Conservation (phyloP, 30 jellyfish, hydroid and myxozoan species). For the Cassiopea xamachana region DNA sequence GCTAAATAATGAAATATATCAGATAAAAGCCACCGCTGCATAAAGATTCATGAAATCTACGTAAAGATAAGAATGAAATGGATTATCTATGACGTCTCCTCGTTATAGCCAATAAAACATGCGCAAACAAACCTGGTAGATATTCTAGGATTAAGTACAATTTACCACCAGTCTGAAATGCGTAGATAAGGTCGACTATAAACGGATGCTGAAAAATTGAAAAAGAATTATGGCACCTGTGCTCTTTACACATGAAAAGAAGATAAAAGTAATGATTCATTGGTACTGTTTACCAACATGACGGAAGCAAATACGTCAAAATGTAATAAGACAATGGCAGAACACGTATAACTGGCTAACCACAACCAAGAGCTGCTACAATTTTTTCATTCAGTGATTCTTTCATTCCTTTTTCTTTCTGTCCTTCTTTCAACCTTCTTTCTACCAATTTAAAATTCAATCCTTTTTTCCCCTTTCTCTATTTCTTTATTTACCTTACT, state of each 20-base stretch:
- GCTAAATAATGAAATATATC: too few species aligned
- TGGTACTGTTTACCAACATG: not conserved
- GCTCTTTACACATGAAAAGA: not conserved
- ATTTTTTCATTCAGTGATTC: too few species aligned
- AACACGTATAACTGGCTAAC: too few species aligned
- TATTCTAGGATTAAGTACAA: slow-evolving; percentile 94
- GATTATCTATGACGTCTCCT: not conserved
- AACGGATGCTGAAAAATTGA: slow-evolving; percentile 90
- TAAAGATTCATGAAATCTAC: not conserved
- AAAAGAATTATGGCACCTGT: not conserved
- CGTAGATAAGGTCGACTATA: slow-evolving; percentile 97
- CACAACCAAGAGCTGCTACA: too few species aligned
- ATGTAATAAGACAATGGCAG: not conserved
- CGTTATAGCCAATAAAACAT: not conserved
- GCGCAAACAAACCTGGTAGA: slow-evolving; percentile 79
- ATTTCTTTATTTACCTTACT: too few species aligned
- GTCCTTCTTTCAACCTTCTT: too few species aligned
- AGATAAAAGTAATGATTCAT: not conserved
- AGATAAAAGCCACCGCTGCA: too few species aligned
- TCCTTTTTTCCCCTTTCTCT: too few species aligned
- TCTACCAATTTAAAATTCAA: too few species aligned
- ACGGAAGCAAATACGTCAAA: not conserved
- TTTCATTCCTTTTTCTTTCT: too few species aligned
- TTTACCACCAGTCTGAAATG: slow-evolving; percentile 99
- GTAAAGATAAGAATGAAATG: not conserved